Evolutionary conservation across 2,888 invertebrate species (phyloP), one percentile per base, ranked within the genome.

Genomic region (Scaptomyza reducta): DNA sequence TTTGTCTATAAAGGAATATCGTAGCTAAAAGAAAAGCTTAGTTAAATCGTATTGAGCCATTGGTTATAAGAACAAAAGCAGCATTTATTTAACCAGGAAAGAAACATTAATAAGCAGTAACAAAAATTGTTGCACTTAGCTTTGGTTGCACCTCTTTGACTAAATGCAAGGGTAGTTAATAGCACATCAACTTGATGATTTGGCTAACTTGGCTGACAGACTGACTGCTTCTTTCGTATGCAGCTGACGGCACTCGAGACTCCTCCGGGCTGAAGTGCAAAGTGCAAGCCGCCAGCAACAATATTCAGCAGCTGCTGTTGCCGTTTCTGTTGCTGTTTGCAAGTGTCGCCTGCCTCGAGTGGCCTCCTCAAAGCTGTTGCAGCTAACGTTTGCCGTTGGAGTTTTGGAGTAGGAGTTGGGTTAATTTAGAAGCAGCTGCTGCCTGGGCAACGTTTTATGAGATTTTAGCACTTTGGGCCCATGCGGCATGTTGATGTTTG

Each of bases 351-450:
- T 64, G 71, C 63, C 67, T 74, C 56, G 45, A 74, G 74, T 74
- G 74, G 74, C 74, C 74, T 74, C 74, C 74, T 74, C 74, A 49
- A 46, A 57, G 75, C 64, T 56, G 47, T 47, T 41, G 70, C 56
- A 55, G 70, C 56, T 61, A 57, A 38, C 42, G 58, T 22, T 54
- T 50, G 29, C n/a, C n/a, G 49, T 33, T 33, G 33, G 33, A 16
- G 49, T 49, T 49, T 38, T 35, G 18, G 14, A 42, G 60, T 55
- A 29, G 60, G 67, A 70, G 74, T 51, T 64, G 51, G 74, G 81
- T 79, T 82, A 83, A 82, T 83, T 81, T 84, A 84, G 79, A 81
- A 79, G 70, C 84, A 71, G 81, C 79, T 77, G 82, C 31, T 35
- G 33, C 70, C 81, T 47, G 67, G 57, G 51, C 70, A 58, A 57